phyloP scores from a whole-genome alignment of 30 jellyfish, hydroid and myxozoan genomes.

The Clytia hemisphaerica region DNA sequence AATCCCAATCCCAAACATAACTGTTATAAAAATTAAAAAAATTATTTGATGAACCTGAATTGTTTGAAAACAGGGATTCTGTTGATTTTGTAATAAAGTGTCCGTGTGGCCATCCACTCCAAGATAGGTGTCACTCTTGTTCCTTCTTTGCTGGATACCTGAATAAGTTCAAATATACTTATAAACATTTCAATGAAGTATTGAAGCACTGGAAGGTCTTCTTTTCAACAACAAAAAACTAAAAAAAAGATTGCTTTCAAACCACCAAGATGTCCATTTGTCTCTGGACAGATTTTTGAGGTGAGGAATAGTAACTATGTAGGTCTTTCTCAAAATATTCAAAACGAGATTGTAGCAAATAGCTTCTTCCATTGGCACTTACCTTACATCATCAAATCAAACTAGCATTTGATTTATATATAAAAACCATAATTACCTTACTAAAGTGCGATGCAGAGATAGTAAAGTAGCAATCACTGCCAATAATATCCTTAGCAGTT shows the following conservation, averaged over 20 bases:
- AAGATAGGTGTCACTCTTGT: conserved; percentile 45
- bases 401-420: neutral
- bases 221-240: no score
- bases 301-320: neutral
- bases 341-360: neutral
- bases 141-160: conserved; percentile 42
- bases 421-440: conserved; percentile 34
- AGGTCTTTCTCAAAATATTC: neutral
- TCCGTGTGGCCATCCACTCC: conserved; percentile 66
- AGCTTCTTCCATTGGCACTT: neutral
- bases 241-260: neutral
- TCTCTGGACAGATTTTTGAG: neutral
- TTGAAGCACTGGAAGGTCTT: no score
- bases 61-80: conserved; percentile 43
- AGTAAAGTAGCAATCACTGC: conserved; percentile 31
- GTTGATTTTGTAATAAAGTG: conserved; percentile 29
- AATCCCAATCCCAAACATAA: neutral
- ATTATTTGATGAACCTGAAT: conserved; percentile 29
- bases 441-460: conserved; percentile 69
- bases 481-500: conserved; percentile 9
- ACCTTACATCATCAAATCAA: neutral
- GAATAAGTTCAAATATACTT: no score
- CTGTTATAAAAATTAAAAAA: neutral
- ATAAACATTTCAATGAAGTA: no score
- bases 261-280: neutral